These are phyloP conservation scores for Parauchenoglanis punctatus DNA, from an alignment of 2,797 vertebrate species.

Conservation along the genomic window DNA sequence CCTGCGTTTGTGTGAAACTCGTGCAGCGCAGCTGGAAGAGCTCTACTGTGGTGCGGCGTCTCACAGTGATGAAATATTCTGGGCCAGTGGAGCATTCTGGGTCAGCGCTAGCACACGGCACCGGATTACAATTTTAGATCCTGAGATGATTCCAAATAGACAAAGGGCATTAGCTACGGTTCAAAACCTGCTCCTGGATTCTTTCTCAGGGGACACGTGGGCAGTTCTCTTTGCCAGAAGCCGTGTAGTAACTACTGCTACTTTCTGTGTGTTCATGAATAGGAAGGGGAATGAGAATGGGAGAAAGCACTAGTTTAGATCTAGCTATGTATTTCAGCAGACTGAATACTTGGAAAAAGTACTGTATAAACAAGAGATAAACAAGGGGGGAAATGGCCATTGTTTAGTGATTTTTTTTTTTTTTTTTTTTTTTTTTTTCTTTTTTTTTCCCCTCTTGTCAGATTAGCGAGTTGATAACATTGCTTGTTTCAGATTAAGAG, in stretches of 20 bases:
- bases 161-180: constrained; percentile 33
- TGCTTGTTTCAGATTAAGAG: background rate
- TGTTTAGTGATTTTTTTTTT: background rate
- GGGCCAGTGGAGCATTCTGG: constrained; percentile 35
- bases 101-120: constrained; percentile 28
- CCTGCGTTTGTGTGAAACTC: background rate
- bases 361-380: background rate
- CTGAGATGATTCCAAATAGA: constrained; percentile 14
- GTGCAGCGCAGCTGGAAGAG: constrained; percentile 5
- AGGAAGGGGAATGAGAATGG: background rate
- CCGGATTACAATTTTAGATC: constrained; percentile 32
- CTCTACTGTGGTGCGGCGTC: background rate
- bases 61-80: constrained; percentile 41
- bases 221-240: background rate
- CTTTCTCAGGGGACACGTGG: background rate
- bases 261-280: background rate
- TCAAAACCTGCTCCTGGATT: constrained; percentile 21
- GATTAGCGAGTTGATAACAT: background rate
- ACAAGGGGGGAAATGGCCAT: background rate
- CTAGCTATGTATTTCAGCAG: background rate
- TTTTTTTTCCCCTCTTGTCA: no score
- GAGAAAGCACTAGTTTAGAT: background rate
- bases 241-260: background rate
- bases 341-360: background rate
- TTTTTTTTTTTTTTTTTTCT: no score